Evolutionary conservation across 2,113 vertebrate genomes (phyloP).

Genomic region (Tyrannus savana): DNA sequence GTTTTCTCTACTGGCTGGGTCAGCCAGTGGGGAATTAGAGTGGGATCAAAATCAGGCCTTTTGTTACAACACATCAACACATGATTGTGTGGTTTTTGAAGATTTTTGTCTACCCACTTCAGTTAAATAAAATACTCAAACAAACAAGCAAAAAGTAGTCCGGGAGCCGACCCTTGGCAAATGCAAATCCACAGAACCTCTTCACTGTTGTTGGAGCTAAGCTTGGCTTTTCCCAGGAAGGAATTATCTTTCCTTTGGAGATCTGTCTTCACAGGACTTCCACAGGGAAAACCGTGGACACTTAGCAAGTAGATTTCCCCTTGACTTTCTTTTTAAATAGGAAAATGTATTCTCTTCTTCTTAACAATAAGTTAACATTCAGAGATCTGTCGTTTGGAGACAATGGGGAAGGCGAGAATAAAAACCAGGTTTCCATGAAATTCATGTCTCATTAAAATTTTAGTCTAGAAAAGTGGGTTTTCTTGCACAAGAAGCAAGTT

Average conservation of each 20-base stretch:
- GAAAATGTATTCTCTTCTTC: background rate
- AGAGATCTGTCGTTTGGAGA: background rate
- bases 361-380: background rate
- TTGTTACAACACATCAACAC: background rate
- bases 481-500: background rate
- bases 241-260: background rate
- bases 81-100: background rate
- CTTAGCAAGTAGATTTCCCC: background rate
- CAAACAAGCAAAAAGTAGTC: background rate
- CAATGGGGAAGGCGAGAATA: background rate
- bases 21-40: background rate
- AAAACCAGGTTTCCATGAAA: background rate
- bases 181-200: background rate
- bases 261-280: background rate
- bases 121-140: slow-evolving; percentile 30
- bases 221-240: background rate
- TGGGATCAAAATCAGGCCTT: slow-evolving; percentile 21
- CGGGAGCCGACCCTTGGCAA: background rate
- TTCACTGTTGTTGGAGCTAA: background rate
- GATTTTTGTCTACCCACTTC: background rate
- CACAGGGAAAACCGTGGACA: background rate
- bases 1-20: background rate
- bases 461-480: background rate
- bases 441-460: background rate
- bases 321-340: background rate